A percentile compares a stretch with the other conserved stretches of the same genome.
Conservation (phyloP, 1,140 invertebrate genomes). For the Drosophila kepulauana region DNA sequence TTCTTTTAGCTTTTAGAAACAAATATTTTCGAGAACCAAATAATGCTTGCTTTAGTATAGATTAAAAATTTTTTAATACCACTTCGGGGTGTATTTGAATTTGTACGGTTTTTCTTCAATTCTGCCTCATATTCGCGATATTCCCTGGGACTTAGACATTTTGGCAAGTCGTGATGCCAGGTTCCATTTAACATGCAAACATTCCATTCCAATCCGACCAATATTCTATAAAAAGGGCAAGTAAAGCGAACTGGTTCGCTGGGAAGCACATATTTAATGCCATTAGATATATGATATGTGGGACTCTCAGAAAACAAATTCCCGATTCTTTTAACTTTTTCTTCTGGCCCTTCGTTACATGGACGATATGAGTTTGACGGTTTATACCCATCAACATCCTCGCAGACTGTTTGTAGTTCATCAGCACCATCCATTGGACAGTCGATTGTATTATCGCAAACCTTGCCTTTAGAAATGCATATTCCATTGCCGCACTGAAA, state of each 20-base stretch:
- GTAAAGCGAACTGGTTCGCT: constrained; percentile 1
- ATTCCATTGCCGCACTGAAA: constrained; percentile 46
- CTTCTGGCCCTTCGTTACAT: not conserved
- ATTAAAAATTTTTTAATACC: no score
- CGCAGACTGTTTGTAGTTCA: constrained; percentile 29
- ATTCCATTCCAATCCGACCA: constrained; percentile 11
- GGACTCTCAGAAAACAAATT: no score
- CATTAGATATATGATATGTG: not conserved
- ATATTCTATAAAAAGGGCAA: not conserved
- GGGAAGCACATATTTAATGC: constrained; percentile 10
- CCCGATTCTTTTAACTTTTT: not conserved
- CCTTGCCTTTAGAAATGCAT: not conserved
- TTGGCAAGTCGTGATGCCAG: constrained; percentile 6
- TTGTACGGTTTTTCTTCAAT: no score
- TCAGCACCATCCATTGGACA: constrained; percentile 42
- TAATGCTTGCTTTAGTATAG: no score
- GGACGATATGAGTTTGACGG: not conserved
- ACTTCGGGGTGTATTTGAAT: not conserved
- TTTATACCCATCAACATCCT: not conserved
- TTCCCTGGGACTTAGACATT: not conserved
- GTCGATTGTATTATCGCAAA: constrained; percentile 16
- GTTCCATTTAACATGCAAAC: constrained; percentile 17
- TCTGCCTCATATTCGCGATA: not conserved
- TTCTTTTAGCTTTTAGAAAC: no score
- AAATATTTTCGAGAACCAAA: no score